A percentile compares a stretch with the other conserved stretches of the same genome.
Conservation (phyloP, 2,113 vertebrate species). For the Mirounga angustirostris region DNA sequence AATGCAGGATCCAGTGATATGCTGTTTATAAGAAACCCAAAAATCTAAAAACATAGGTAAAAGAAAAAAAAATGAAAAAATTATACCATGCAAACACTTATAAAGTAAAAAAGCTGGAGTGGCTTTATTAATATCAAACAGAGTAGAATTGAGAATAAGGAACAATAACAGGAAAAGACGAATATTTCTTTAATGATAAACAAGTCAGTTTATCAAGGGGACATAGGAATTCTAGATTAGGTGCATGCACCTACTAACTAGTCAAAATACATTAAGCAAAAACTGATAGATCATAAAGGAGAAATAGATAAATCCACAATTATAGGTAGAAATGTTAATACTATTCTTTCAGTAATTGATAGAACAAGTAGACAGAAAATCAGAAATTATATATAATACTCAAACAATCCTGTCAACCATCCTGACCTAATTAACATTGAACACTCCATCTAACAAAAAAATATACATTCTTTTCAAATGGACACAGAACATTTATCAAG, state of each 20-base stretch:
- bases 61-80: background rate
- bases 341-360: background rate
- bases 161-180: background rate
- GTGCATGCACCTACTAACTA: background rate
- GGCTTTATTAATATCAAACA: background rate
- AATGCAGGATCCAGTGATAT: background rate
- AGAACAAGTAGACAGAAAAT: background rate
- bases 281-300: background rate
- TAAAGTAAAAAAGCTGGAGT: background rate
- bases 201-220: background rate
- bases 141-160: background rate
- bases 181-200: background rate
- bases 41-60: slow-evolving; percentile 18
- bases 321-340: background rate
- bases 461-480: background rate
- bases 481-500: background rate
- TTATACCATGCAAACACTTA: background rate
- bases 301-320: background rate
- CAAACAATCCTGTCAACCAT: background rate
- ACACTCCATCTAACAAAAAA: background rate
- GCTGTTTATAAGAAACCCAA: background rate
- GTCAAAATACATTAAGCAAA: background rate
- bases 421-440: background rate
- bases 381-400: background rate
- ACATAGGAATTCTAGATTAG: background rate